Evolutionary conservation across 2,888 invertebrate genomes (phyloP), one percentile per base, ranked within the genome.

Genomic region (Elaeidobius kamerunicus): DNA sequence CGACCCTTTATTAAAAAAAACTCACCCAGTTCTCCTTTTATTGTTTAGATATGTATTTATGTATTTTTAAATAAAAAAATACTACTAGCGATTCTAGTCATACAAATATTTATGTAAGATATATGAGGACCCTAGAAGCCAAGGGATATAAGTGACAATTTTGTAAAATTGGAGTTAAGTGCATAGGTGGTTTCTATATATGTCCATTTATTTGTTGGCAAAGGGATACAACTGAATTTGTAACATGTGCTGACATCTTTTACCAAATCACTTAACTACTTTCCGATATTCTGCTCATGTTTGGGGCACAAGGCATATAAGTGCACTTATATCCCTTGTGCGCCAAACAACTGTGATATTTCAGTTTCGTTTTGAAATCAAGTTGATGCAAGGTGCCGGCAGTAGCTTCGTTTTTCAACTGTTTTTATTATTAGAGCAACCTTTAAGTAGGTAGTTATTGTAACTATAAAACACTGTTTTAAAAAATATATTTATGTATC

Each of bases 221-320:
- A 30, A 30, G 30, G 30, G 30, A 30, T 30, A 30, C 12, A 30
- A 30, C 9, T 12, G 12, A 7, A 11, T 30, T 30, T 3, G 3
- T 30, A 12, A 12, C 30, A 9, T 30, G 11, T 30, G 12, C 30
- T 30, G 30, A 30, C 30, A 30, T 30, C 30, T 30, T 3, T 30
- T 30, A 30, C n/a, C 30, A 30, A 30, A 30, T 30, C 30, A 30
- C 11, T 30, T 11, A 30, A 30, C 30, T 30, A 30, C 30, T 30
- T 30, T 30, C 6, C 4, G 12, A 30, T 30, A 30, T 30, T 30
- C 12, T 30, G 30, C 9, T 6, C 12, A 30, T 30, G 11, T 30
- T 30, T 30, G 30, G 30, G 9, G 30, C 30, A 12, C 30, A 30
- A 30, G 12, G 11, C 3, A 12, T 30, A 30, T 30, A 30, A 30